These are phyloP conservation scores for Noctilio leporinus DNA, from an alignment of 2,113 vertebrate genomes.

Conservation along the genomic window DNA sequence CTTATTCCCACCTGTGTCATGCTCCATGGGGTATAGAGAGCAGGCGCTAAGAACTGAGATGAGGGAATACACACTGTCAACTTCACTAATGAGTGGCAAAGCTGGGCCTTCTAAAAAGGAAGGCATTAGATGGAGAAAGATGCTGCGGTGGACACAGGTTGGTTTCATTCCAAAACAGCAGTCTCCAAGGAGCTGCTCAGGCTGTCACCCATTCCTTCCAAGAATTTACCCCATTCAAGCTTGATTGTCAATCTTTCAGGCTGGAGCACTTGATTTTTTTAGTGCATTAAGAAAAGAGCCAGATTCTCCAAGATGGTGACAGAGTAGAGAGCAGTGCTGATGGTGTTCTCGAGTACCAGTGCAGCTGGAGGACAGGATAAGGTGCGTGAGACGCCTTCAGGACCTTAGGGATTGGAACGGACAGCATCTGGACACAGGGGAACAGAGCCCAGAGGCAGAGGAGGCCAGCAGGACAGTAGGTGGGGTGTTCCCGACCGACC, in stretches of 20 bases:
- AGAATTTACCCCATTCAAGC: not conserved
- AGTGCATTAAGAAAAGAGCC: too few relatives aligned
- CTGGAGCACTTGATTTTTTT: not conserved
- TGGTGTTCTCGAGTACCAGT: too few relatives aligned
- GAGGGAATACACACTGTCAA: not conserved
- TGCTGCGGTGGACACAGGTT: not conserved
- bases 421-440: too few relatives aligned
- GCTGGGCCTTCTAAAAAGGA: not conserved
- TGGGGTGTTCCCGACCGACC: too few relatives aligned
- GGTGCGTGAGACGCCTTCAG: too few relatives aligned
- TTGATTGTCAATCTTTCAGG: not conserved
- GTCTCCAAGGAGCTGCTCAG: not conserved
- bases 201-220: not conserved
- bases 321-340: too few relatives aligned
- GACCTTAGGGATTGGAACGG: too few relatives aligned
- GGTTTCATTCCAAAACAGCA: not conserved
- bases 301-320: too few relatives aligned
- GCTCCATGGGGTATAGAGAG: not conserved
- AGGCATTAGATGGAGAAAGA: not conserved
- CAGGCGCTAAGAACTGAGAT: not conserved
- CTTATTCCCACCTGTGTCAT: accelerated
- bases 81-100: not conserved
- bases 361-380: too few relatives aligned
- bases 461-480: too few relatives aligned
- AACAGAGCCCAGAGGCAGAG: too few relatives aligned